These are phyloP conservation scores for Eristalis arbustorum DNA, from an alignment of 2,888 invertebrate genomes.

Conservation along the genomic window DNA sequence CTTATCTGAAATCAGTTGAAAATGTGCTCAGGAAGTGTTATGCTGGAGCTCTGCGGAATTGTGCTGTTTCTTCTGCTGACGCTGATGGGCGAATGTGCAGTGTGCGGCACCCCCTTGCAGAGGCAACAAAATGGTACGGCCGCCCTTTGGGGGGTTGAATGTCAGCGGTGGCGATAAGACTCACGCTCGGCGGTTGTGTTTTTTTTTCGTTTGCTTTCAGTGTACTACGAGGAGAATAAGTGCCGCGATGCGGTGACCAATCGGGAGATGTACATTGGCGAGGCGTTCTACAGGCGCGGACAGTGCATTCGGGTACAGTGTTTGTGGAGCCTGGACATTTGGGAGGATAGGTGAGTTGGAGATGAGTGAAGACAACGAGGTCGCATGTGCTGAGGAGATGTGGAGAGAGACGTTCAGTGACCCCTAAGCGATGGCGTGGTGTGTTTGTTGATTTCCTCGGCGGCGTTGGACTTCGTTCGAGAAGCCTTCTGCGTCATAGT, in stretches of 20 bases:
- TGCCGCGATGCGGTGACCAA: conserved; percentile 76
- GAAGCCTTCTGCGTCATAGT: too few species aligned
- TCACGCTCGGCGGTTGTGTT: too few species aligned
- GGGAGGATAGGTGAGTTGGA: conserved; percentile 78
- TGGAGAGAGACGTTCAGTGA: too few species aligned
- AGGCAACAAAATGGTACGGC: conserved; percentile 30
- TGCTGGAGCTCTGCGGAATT: conserved; percentile 1
- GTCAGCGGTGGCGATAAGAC: neutral
- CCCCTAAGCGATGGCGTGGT: too few species aligned
- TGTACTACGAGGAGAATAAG: conserved; percentile 68
- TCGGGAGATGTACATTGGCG: conserved; percentile 77
- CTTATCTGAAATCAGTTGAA: neutral
- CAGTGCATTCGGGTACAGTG: conserved; percentile 78
- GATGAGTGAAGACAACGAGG: too few species aligned
- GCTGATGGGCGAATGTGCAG: conserved; percentile 21
- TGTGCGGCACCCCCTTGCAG: conserved; percentile 50
- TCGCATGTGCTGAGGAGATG: too few species aligned
- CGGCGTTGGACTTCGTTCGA: too few species aligned
- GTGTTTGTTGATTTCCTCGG: too few species aligned
- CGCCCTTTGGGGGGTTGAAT: neutral
- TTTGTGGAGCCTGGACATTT: conserved; percentile 75
- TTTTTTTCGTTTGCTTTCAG: conserved; percentile 38
- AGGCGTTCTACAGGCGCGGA: conserved; percentile 76
- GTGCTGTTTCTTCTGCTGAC: conserved; percentile 6
- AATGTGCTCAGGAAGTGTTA: conserved; percentile 5